Evolutionary conservation across 2,888 invertebrate genomes (phyloP), one percentile per base, ranked within the genome.

Genomic region (Plagiodera versicolora): DNA sequence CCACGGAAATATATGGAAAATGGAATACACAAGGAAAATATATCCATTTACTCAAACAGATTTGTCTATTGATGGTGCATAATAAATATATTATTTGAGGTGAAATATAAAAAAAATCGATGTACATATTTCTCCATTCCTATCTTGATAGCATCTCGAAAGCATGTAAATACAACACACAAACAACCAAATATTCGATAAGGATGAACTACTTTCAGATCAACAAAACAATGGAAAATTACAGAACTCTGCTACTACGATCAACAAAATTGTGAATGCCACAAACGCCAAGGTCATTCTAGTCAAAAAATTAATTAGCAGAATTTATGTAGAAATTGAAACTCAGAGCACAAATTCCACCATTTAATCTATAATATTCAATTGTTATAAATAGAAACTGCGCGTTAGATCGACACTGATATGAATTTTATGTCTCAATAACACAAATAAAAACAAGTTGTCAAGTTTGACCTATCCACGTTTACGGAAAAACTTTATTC

Each of bases 221-320:
- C 51, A 44, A 24, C 28, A 20, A 53, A 53, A 44, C 52, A 53
- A 46, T 58, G 58, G 58, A 58, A 58, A 58, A 58, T 47, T 52
- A 44, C 58, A 30, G 20, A 18, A 45, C 51, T 32, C 35, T 45
- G 20, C 39, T 19, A 49, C 30, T 52, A 58, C 58, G 52, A n/a
- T 20, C 47, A 46, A 6, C 51, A 44, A 57, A 45, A 30, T 30
- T 24, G 28, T 24, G 17, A 30, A n/a, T 45, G 39, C 28, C 2
- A 16, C 44, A 19, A 4, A n/a, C 35, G 45, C 35, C 10, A 16
- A 6, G n/a, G 16, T 44, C 14, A 24, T 14, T 2, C 14, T 24
- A 45, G 30, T 17, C 16, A 30, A 57, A 57, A 19, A 57, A 57
- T 30, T 18, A 24, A 35, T 30, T 51, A 51, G 57, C 28, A 30